Base-by-base conservation (phyloP, 2,113 vertebrate genomes). In the Phalacrocorax brasilianus region DNA sequence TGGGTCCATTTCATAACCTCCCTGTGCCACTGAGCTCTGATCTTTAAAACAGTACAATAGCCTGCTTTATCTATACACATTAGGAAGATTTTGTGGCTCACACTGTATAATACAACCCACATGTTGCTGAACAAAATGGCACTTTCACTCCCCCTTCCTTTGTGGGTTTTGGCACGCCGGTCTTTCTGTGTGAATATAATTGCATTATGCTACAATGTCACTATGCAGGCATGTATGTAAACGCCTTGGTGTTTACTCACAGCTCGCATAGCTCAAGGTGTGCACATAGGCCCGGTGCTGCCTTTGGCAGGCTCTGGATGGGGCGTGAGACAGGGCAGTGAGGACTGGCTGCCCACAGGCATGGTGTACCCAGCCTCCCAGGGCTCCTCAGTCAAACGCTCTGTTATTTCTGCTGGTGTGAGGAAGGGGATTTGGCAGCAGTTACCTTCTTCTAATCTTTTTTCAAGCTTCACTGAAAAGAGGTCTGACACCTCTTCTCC, bases 341-440 rank as follows among this genome's bases (percentile, higher is more conserved):
- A 6, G 7, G 44, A 26, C 47, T 3, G 15, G 33, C 42, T 28
- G 61, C 35, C 14, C 1, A 0, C 67, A 33, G 56, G 18, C 52
- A 7, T 15, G 4, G 50, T 0, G 2, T 26, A 3, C 49, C 14
- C 2, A 0, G 50, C 17, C 21, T 26, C 12, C 18, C 0, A 1
- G 8, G 32, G 42, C 32, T n/a, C 59, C 55, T 32, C 44, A 3
- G 38, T 8, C 49, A 72, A 59, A 32, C 1, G 2, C 32, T 6
- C 3, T 0, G 52, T 55, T 50, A 20, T 17, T 58, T 53, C 67
- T 76, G 67, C 56, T 27, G 13, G 10, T 5, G 11, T 1, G 38
- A 73, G 55, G 52, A 67, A 33, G 30, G 17, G 33, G 8, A n/a
- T 47, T 40, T 53, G 52, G 65, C 61, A 81, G 82, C 65, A 32